Evolutionary conservation across 2,888 invertebrate species (phyloP), one percentile per base, ranked within the genome.

Genomic region (Pelosia muscerda): DNA sequence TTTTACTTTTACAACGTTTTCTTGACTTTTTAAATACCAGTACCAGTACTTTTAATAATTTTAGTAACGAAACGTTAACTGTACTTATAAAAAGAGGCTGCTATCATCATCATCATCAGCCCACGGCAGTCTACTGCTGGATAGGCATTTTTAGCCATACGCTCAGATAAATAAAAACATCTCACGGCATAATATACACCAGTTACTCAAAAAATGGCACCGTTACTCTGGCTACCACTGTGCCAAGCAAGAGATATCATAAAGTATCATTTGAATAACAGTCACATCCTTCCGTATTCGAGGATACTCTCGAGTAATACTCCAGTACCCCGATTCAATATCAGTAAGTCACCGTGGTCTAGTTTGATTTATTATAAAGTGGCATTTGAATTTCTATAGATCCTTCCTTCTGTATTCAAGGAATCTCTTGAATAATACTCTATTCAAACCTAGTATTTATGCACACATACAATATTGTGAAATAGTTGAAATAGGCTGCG

Each of bases 361-460:
- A 49, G 42, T 42, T 38, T n/a, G 25, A 9, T 58, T 28, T 31
- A 53, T 58, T 49, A 42, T 57, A 57, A 64, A 64, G 56, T 19
- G 49, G 23, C 49, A 19, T 19, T 31, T 15, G 19, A 42, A 19
- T 25, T 31, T 54, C 53, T n/a, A 59, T 59, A 65, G 23, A 65
- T 34, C 53, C 53, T 13, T 25, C 34, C 34, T 13, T 25, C 34
- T 25, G 28, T 59, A 59, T 53, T 53, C 53, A 54, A 31, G 25
- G 42, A 65, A n/a, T 22, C 13, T 15, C 13, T 34, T 59, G 53
- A 59, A 59, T 49, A n/a, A 49, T 49, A 49, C 19, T 5, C 19
- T 19, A 49, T 38, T 38, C 38, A 34, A 31, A 34, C 34, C 11
- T 34, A 34, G 13, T 11, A 11, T 13, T 34, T 2, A 34, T 31